These are phyloP conservation scores for Microchrysa polita DNA, from an alignment of 2,888 invertebrate genomes.

Conservation along the genomic window DNA sequence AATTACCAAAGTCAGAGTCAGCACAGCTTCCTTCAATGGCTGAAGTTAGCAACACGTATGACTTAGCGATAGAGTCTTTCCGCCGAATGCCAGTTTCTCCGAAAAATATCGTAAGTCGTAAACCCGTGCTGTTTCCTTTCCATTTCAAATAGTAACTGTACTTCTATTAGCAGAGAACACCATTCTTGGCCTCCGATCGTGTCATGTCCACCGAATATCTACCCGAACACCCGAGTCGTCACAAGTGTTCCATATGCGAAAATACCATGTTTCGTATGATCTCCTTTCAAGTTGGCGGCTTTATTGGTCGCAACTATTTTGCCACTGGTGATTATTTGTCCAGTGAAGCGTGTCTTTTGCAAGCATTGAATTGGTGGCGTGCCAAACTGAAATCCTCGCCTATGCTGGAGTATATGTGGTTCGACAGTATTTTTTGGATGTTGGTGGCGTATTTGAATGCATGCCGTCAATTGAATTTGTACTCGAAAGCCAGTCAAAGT, in stretches of 20 bases:
- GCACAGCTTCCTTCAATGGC: neutral
- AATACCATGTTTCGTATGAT: conserved; percentile 54
- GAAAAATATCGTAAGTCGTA: conserved; percentile 26
- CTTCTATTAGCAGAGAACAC: conserved; percentile 6
- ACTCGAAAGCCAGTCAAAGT: conserved; percentile 53
- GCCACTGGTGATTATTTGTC: conserved; percentile 55
- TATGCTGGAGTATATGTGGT: neutral
- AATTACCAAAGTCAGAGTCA: neutral
- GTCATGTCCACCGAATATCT: conserved; percentile 21
- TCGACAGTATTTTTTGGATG: conserved; percentile 49
- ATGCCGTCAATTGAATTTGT: conserved; percentile 54
- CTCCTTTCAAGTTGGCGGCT: conserved; percentile 57
- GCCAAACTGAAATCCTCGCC: conserved; percentile 27
- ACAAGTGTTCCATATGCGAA: conserved; percentile 50
- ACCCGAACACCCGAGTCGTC: conserved; percentile 19
- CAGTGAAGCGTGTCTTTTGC: conserved; percentile 56
- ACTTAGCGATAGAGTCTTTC: conserved; percentile 20
- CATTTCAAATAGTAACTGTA: no score
- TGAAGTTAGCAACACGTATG: conserved; percentile 6
- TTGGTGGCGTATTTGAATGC: conserved; percentile 56
- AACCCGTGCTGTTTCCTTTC: neutral
- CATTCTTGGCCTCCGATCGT: neutral
- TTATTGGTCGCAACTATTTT: conserved; percentile 58
- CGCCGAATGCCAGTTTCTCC: conserved; percentile 33
- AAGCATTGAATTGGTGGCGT: conserved; percentile 54